Conservation (phyloP, 2,113 vertebrate species). For the Spea bombifrons region DNA sequence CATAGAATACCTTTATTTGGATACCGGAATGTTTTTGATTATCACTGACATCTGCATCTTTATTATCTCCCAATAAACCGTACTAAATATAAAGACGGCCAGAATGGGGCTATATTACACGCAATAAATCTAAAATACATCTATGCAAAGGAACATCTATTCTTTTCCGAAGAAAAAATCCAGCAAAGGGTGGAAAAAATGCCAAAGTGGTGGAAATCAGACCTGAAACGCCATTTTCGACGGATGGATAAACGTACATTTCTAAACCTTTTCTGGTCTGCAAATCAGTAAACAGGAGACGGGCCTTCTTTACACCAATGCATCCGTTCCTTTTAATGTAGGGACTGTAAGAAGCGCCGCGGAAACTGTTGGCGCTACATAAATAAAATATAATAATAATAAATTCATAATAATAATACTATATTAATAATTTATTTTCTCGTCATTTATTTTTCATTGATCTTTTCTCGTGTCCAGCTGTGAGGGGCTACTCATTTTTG, state of each 20-base stretch:
- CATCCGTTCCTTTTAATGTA: too few relatives aligned
- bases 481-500: neutral
- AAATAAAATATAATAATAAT: too few relatives aligned
- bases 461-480: neutral
- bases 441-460: neutral
- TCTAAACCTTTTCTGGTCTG: neutral
- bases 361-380: too few relatives aligned
- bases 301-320: neutral
- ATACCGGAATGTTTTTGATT: slow-evolving; percentile 12
- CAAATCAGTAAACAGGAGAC: neutral
- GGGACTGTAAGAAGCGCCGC: too few relatives aligned
- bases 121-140: neutral
- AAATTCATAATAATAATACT: too few relatives aligned
- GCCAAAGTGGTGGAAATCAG: neutral
- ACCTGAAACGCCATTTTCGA: neutral
- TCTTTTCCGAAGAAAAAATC: neutral
- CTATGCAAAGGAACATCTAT: neutral
- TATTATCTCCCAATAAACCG: neutral
- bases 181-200: neutral
- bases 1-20: neutral
- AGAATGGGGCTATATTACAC: neutral
- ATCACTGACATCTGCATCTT: slow-evolving; percentile 28
- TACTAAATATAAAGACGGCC: neutral
- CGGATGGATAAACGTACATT: too few relatives aligned
- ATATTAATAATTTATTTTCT: too few relatives aligned